Conservation (phyloP, 2,888 invertebrate genomes). For the Cheiracanthium punctorium region DNA sequence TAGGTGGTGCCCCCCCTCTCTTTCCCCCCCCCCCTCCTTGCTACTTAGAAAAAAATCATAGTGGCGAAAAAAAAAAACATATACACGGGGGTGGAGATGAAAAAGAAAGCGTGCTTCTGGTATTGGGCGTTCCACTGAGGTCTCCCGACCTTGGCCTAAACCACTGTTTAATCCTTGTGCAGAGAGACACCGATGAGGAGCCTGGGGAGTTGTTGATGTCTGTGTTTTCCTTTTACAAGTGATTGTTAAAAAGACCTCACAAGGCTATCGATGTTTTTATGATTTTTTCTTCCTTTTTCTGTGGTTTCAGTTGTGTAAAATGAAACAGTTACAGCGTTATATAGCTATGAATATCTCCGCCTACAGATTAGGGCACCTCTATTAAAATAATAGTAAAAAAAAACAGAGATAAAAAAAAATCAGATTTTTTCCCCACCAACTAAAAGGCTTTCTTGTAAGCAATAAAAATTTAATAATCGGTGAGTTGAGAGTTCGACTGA, state of each 20-base stretch:
- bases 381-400: too few relatives aligned
- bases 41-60: slow-evolving; percentile 11
- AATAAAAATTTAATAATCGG: too few relatives aligned
- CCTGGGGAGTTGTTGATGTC: slow-evolving; percentile 2
- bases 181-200: slow-evolving; percentile 29
- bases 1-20: neutral
- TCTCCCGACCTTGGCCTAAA: slow-evolving; percentile 39
- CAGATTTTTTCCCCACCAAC: too few relatives aligned
- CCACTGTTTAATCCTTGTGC: slow-evolving; percentile 50
- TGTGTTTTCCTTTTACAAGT: neutral
- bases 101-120: slow-evolving; percentile 37
- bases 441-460: too few relatives aligned
- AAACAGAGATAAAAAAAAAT: too few relatives aligned
- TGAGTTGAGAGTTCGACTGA: too few relatives aligned
- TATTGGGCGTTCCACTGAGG: slow-evolving; percentile 39
- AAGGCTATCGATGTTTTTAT: neutral
- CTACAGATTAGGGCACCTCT: too few relatives aligned
- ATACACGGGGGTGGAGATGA: neutral
- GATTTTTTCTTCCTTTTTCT: too few relatives aligned
- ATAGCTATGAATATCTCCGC: too few relatives aligned
- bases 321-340: too few relatives aligned
- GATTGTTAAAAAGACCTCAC: neutral
- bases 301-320: too few relatives aligned
- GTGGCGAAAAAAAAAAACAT: neutral
- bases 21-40: neutral